Base-by-base conservation (phyloP, 2,797 vertebrate genomes). In the Buphagus erythrorhynchus region DNA sequence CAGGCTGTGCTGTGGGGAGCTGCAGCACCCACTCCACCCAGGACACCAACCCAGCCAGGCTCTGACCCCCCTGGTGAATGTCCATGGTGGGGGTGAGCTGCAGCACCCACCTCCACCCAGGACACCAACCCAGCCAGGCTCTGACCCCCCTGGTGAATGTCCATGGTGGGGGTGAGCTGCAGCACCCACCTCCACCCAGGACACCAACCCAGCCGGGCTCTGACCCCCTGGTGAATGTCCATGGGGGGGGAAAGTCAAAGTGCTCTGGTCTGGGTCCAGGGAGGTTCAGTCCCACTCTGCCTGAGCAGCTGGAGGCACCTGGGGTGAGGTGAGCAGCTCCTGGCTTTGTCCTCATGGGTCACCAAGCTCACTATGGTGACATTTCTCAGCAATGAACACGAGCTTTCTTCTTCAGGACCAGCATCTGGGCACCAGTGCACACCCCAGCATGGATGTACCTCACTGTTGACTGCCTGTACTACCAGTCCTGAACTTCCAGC, bases 321-420 rank as follows among this genome's bases (percentile, higher is more conserved):
- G 1, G 18, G 24, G 36, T 13, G 63, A 68, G 33, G 24, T 31
- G 51, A 79, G 43, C 45, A 61, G 36, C 73, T 71, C 13, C 28
- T 18, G 0, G 0, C 33, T 28, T 62, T 36, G 43, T 51, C 22
- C 62, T 51, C 2, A 0, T 11, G 42, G 24, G 15, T 18, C 24
- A 2, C 35, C 3, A 48, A 10, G 46, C 10, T 49, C 5, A 0
- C 21, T 16, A 3, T 0, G 3, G 38, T 1, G 28, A 2, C 25
- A 2, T 46, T 61, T 28, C 35, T 45, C 26, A 65, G 36, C 42
- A 16, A 62, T 51, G n/a, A 73, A 18, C 13, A 6, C 0, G 0
- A 75, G 21, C 25, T 51, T 6, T 9, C 38, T 42, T 42, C 46
- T 36, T 21, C 78, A 72, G 20, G 49, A 13, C 38, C 26, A 24